These are phyloP conservation scores for Willowsia nigromaculata DNA, from an alignment of 2,888 invertebrate species.

Conservation along the genomic window DNA sequence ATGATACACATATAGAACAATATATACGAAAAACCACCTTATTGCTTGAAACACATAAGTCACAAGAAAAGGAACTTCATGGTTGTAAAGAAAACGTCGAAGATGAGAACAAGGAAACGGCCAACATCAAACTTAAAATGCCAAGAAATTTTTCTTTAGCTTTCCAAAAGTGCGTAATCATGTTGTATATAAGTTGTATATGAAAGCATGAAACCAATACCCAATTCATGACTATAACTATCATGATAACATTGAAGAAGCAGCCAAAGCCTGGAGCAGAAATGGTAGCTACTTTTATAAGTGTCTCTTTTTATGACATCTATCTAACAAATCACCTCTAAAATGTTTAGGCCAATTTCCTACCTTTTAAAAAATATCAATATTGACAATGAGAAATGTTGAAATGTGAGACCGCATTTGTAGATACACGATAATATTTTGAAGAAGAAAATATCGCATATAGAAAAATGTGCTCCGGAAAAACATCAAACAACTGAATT, in stretches of 20 bases:
- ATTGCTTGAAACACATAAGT: neutral
- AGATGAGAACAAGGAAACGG: constrained; percentile 25
- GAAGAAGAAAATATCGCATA: too few relatives aligned
- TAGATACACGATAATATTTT: too few relatives aligned
- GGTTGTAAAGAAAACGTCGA: neutral
- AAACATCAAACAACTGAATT: too few relatives aligned
- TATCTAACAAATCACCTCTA: constrained; percentile 58
- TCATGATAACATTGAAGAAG: neutral
- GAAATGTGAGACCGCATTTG: neutral
- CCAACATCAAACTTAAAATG: constrained; percentile 52
- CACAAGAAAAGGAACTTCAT: constrained; percentile 9
- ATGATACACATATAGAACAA: too few relatives aligned
- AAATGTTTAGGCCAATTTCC: constrained; percentile 35
- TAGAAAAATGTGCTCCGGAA: too few relatives aligned
- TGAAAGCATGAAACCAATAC: neutral
- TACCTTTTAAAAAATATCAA: constrained; percentile 29
- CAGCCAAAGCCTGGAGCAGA: neutral
- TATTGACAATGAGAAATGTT: neutral
- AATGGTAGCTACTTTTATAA: constrained; percentile 32
- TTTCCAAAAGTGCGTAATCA: constrained; percentile 30
- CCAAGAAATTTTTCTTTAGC: constrained; percentile 29
- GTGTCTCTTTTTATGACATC: constrained; percentile 50
- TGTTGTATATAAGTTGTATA: neutral
- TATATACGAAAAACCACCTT: too few relatives aligned
- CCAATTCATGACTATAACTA: neutral